Evolutionary conservation across 2,797 vertebrate genomes (phyloP).

Genomic region (Pyrocephalus nanus): DNA sequence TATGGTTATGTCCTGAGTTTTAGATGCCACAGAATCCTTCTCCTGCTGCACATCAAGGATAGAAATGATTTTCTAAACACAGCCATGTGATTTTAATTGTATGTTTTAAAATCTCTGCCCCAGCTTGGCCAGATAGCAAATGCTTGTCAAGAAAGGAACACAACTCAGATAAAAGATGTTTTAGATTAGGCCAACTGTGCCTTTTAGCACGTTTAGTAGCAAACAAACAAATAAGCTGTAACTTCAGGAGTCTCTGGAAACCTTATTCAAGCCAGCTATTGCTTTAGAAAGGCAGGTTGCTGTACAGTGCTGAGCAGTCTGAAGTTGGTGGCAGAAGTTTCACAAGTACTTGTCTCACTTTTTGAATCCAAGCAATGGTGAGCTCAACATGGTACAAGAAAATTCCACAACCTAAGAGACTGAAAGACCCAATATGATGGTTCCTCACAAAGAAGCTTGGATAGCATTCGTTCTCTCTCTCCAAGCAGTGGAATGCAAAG

Average conservation of each 20-base stretch:
- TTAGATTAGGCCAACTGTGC: background rate
- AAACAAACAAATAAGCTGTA: background rate
- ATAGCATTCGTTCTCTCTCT: background rate
- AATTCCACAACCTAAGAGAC: background rate
- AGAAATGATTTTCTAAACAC: background rate
- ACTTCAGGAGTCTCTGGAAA: background rate
- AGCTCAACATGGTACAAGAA: background rate
- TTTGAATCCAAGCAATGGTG: background rate
- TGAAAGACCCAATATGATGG: background rate
- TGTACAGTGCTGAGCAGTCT: background rate
- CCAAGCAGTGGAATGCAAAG: background rate
- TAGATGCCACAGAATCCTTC: background rate
- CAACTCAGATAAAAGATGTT: background rate
- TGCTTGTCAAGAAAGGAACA: background rate
- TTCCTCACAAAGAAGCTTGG: background rate
- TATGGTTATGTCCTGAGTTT: background rate
- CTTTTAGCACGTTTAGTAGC: background rate
- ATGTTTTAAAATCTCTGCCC: background rate
- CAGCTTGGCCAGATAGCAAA: background rate
- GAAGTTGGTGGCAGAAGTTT: background rate
- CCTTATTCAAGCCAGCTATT: background rate
- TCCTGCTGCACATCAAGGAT: background rate
- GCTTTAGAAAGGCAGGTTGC: background rate
- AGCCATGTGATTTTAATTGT: background rate
- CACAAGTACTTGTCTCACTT: background rate